Conservation (phyloP, 2,113 vertebrate species). For the Bungarus multicinctus region DNA sequence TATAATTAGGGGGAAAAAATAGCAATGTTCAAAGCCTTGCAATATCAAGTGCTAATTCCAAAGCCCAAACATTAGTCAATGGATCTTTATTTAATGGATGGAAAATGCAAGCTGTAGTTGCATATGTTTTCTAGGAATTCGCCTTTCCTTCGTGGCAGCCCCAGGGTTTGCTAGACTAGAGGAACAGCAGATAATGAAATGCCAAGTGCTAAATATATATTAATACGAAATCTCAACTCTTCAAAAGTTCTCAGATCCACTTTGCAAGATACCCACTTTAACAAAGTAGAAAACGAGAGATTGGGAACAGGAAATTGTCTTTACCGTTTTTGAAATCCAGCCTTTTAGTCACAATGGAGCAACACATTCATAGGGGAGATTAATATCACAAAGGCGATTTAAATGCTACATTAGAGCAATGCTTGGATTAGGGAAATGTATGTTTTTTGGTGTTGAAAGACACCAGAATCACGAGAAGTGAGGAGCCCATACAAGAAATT, state of each 20-base stretch:
- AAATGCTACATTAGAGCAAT: neutral
- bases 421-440: neutral
- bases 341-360: slow-evolving; percentile 20
- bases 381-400: neutral
- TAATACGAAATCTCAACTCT: slow-evolving; percentile 47
- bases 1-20: slow-evolving; percentile 51
- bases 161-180: neutral
- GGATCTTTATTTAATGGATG: slow-evolving; percentile 81
- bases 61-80: slow-evolving; percentile 81
- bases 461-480: neutral
- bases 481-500: too few relatives aligned
- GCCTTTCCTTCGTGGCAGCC: slow-evolving; percentile 67
- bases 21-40: slow-evolving; percentile 74
- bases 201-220: slow-evolving; percentile 65
- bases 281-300: slow-evolving; percentile 26
- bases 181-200: slow-evolving; percentile 69
- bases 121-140: slow-evolving; percentile 71
- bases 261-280: slow-evolving; percentile 35
- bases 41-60: slow-evolving; percentile 82
- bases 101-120: slow-evolving; percentile 79
- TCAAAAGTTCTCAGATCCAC: slow-evolving; percentile 37
- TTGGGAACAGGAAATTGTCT: slow-evolving; percentile 12
- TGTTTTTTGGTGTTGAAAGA: too few relatives aligned
- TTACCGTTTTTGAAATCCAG: neutral
- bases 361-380: slow-evolving; percentile 13